Conservation (phyloP, 1,140 invertebrate genomes). For the Onthophagus taurus region DNA sequence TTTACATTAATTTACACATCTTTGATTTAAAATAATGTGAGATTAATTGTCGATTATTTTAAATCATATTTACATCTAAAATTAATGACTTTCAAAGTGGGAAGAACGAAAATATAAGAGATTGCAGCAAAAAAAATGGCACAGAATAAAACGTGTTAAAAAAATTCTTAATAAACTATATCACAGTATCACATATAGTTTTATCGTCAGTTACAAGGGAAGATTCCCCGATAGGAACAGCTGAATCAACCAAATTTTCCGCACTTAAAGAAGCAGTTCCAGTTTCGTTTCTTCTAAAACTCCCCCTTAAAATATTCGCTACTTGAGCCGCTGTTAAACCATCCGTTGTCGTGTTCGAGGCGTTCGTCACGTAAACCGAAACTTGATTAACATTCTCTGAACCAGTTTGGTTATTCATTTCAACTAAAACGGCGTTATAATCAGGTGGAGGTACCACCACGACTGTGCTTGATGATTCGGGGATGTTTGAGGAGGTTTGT, state of each 20-base stretch:
- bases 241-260: conserved; percentile 49
- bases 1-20: too few relatives aligned
- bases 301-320: conserved; percentile 47
- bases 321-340: conserved; percentile 48
- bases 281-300: conserved; percentile 42
- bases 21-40: too few relatives aligned
- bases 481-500: conserved; percentile 24
- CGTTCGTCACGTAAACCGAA: conserved; percentile 1
- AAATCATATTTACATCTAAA: too few relatives aligned
- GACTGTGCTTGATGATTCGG: conserved; percentile 12
- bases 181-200: too few relatives aligned
- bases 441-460: conserved; percentile 47
- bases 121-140: too few relatives aligned
- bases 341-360: conserved; percentile 16
- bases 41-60: too few relatives aligned
- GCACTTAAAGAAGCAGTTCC: conserved; percentile 37
- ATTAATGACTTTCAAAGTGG: too few relatives aligned
- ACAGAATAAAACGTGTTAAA: too few relatives aligned
- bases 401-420: conserved; percentile 22
- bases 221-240: conserved; percentile 47
- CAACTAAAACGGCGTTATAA: conserved; percentile 52
- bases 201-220: too few relatives aligned
- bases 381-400: conserved; percentile 1
- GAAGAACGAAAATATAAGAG: too few relatives aligned
- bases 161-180: too few relatives aligned